Percentiles rank a stretch among this genome's conserved stretches.
These are phyloP conservation scores for Premnoplex brunnescens DNA, from an alignment of 2,797 vertebrate species.

Conservation along the genomic window DNA sequence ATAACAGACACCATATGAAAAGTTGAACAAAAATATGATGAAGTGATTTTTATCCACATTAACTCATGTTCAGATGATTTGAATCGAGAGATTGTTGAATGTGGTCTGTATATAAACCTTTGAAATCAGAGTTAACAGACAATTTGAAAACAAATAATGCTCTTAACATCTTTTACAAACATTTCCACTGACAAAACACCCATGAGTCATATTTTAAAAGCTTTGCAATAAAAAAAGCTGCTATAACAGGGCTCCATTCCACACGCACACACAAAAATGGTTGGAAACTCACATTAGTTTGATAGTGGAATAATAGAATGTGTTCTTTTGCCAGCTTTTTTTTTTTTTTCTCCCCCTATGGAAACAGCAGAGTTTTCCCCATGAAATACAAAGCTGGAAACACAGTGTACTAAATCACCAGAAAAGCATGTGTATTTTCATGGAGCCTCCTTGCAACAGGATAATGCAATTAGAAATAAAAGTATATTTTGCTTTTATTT, in stretches of 20 bases:
- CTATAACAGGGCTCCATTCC: constrained; percentile 6
- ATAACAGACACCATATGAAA: neutral
- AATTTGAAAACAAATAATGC: neutral
- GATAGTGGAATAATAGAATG: constrained; percentile 51
- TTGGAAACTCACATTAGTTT: constrained; percentile 36
- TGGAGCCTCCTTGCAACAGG: neutral
- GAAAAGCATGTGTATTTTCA: constrained; percentile 40
- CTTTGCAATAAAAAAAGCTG: constrained; percentile 58
- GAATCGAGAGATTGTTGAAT: constrained; percentile 8
- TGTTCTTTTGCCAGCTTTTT: neutral
- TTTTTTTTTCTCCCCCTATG: neutral
- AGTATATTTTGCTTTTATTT: neutral
- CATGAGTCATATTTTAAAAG: constrained; percentile 36
- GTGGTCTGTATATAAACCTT: neutral
- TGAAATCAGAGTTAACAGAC: neutral
- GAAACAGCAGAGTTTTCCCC: constrained; percentile 24
- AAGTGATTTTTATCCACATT: neutral
- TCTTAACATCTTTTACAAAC: constrained; percentile 10
- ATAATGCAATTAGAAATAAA: constrained; percentile 33
- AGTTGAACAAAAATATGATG: neutral
- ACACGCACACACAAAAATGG: neutral
- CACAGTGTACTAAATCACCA: neutral
- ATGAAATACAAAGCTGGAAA: neutral
- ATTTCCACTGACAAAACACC: constrained; percentile 20
- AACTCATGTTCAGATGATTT: neutral